These are phyloP conservation scores for Hirudinaria manillensis DNA, from an alignment of 2,888 invertebrate genomes.

Conservation along the genomic window DNA sequence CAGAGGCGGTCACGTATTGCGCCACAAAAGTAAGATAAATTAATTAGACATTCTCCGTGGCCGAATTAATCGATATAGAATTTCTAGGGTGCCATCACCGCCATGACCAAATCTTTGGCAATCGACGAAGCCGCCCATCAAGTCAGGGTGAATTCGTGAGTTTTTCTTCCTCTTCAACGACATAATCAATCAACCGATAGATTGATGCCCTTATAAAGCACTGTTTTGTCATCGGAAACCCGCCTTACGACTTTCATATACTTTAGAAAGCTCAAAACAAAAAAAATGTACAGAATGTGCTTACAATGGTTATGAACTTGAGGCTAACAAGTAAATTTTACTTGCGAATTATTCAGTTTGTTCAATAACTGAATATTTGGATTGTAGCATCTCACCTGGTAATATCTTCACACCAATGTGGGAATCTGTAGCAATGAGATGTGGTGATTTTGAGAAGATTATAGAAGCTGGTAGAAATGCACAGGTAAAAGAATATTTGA, in stretches of 20 bases:
- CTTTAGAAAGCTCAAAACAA: too few species aligned
- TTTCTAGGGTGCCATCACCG: slow-evolving; percentile 48
- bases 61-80: neutral
- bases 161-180: slow-evolving; percentile 6
- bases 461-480: slow-evolving; percentile 45
- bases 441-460: slow-evolving; percentile 41
- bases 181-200: neutral
- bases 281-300: too few species aligned
- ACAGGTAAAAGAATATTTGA: too few species aligned
- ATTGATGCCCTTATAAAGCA: neutral
- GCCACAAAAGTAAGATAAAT: slow-evolving; percentile 47
- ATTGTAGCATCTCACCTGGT: slow-evolving; percentile 49
- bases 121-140: slow-evolving; percentile 49
- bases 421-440: slow-evolving; percentile 42
- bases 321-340: too few species aligned
- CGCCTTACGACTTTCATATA: too few species aligned
- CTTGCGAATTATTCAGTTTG: neutral
- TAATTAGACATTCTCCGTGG: neutral
- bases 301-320: too few species aligned
- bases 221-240: too few species aligned
- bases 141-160: slow-evolving; percentile 51
- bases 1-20: slow-evolving; percentile 48
- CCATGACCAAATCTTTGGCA: slow-evolving; percentile 51
- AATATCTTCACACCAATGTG: slow-evolving; percentile 52
- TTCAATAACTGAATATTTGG: neutral